phyloP scores from a whole-genome alignment of 2,888 invertebrate genomes.

The Teleiodes luculella region DNA sequence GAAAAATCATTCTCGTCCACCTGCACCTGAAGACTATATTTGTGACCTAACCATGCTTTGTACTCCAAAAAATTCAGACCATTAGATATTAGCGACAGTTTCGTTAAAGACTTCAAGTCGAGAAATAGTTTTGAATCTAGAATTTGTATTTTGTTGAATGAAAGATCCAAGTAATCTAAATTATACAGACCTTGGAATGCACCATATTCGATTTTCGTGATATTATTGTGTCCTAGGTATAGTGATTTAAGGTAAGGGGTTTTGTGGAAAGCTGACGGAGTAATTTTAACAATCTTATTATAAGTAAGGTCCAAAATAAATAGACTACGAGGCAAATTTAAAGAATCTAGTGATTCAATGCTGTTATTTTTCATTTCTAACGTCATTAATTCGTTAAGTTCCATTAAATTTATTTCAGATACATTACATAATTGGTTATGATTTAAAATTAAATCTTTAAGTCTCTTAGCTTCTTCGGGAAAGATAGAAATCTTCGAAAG shows the following conservation, averaged over 20 bases:
- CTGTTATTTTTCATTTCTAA: slow-evolving; percentile 53
- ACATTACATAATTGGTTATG: slow-evolving; percentile 55
- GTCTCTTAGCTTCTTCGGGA: slow-evolving; percentile 44
- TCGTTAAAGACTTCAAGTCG: slow-evolving; percentile 49
- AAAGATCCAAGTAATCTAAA: slow-evolving; percentile 30
- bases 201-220: slow-evolving; percentile 51
- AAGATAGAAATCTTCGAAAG: slow-evolving; percentile 47
- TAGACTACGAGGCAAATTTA: slow-evolving; percentile 47
- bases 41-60: slow-evolving; percentile 54
- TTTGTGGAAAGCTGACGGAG: slow-evolving; percentile 50
- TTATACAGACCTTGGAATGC: slow-evolving; percentile 46
- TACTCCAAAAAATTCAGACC: slow-evolving; percentile 44
- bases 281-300: slow-evolving; percentile 43
- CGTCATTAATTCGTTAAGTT: slow-evolving; percentile 43
- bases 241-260: slow-evolving; percentile 45
- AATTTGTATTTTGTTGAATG: slow-evolving; percentile 42
- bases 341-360: slow-evolving; percentile 44
- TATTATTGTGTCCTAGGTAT: slow-evolving; percentile 47
- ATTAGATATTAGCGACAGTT: slow-evolving; percentile 52
- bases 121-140: slow-evolving; percentile 56
- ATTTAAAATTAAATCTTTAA: slow-evolving; percentile 44
- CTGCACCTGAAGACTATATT: slow-evolving; percentile 43
- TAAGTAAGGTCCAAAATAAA: slow-evolving; percentile 41
- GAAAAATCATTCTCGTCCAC: slow-evolving; percentile 58
- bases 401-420: slow-evolving; percentile 40